These are phyloP conservation scores for Sabellastarte sp. DNA, from an alignment of 2,888 invertebrate genomes.

Conservation along the genomic window DNA sequence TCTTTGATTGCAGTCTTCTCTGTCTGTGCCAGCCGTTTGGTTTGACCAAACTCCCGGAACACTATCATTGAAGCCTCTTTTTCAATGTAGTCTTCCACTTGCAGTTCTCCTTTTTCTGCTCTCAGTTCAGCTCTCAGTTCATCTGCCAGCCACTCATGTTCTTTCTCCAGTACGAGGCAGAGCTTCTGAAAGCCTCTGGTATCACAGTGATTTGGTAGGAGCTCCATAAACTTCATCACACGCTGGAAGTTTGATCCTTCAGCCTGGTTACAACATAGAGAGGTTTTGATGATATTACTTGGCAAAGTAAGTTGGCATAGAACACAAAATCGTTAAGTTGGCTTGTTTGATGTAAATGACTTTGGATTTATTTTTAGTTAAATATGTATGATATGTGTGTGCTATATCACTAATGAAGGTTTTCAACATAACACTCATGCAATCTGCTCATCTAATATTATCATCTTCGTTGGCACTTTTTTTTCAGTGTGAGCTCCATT, in stretches of 20 bases:
- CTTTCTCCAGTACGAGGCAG: constrained; percentile 19
- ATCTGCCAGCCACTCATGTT: constrained; percentile 17
- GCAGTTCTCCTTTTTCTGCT: constrained; percentile 15
- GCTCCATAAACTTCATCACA: constrained; percentile 19
- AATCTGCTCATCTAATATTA: too few species aligned
- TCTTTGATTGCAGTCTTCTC: constrained; percentile 21
- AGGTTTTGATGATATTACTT: too few species aligned
- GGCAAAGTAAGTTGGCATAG: too few species aligned
- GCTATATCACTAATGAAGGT: too few species aligned
- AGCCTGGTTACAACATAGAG: constrained; percentile 14
- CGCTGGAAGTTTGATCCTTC: constrained; percentile 17
- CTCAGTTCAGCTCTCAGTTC: constrained; percentile 23
- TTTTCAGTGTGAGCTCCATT: too few species aligned
- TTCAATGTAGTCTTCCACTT: constrained; percentile 5
- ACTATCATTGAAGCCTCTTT: constrained; percentile 17
- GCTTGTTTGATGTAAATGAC: too few species aligned
- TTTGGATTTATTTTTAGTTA: too few species aligned
- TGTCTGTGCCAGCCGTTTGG: constrained; percentile 16
- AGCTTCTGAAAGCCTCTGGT: constrained; percentile 15
- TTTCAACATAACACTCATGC: too few species aligned
- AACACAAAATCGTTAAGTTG: too few species aligned
- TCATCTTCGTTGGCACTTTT: too few species aligned
- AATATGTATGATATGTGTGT: too few species aligned
- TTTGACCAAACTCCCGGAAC: constrained; percentile 17
- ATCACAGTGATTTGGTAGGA: constrained; percentile 12